A percentile compares a stretch with the other conserved stretches of the same genome.
Conservation (phyloP, 2,888 invertebrate genomes). For the Harpagoxenus sublaevis region DNA sequence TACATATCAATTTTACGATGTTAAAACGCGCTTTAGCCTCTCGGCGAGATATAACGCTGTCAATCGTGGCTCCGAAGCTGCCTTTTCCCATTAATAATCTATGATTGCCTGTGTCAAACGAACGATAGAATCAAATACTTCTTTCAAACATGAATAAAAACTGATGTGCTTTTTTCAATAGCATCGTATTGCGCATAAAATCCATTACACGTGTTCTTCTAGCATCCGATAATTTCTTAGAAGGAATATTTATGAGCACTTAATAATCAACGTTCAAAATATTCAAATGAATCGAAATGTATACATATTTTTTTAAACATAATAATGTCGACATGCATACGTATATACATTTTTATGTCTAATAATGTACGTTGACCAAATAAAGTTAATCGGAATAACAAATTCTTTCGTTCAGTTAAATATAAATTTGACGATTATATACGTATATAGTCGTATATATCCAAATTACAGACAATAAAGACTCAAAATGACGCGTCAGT, state of each 20-base stretch:
- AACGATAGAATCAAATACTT: slow-evolving; percentile 1
- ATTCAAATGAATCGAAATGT: neutral
- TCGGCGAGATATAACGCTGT: neutral
- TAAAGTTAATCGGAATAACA: neutral
- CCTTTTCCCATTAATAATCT: neutral
- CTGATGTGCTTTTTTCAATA: neutral
- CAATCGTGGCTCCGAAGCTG: neutral
- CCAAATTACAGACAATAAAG: neutral
- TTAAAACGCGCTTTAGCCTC: slow-evolving; percentile 17
- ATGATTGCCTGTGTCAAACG: neutral
- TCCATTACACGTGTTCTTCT: neutral
- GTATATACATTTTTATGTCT: neutral
- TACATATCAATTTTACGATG: slow-evolving; percentile 64
- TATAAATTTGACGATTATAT: neutral
- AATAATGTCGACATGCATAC: neutral
- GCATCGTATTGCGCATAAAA: neutral
- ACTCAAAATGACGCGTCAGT: neutral
- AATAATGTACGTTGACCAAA: neutral
- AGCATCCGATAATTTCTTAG: neutral
- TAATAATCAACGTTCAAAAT: neutral
- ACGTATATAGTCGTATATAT: neutral
- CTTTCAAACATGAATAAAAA: neutral
- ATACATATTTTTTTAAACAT: neutral
- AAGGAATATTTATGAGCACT: neutral
- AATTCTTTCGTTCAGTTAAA: neutral